Evolutionary conservation across 2,888 invertebrate species (phyloP).

Genomic region (Ptychoptera contaminata): DNA sequence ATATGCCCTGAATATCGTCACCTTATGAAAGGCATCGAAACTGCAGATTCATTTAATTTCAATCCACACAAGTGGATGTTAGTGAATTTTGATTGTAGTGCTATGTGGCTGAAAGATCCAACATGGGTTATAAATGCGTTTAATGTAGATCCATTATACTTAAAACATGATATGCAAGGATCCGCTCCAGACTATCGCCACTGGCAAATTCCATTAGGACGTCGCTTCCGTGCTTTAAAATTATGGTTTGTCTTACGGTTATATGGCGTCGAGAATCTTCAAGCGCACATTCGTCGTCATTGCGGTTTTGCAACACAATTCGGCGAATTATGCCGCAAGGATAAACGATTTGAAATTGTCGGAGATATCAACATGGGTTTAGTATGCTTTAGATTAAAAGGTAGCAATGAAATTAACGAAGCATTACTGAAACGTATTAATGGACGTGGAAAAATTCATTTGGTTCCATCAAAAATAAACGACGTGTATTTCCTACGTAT

Average conservation of each 20-base stretch:
- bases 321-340: conserved; percentile 54
- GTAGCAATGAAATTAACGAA: conserved; percentile 69
- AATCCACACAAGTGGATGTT: conserved; percentile 99
- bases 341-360: conserved; percentile 76
- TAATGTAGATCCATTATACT: conserved; percentile 91
- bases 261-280: conserved; percentile 78
- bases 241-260: conserved; percentile 89
- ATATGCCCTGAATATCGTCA: conserved; percentile 93
- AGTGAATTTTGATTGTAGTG: conserved; percentile 98
- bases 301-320: conserved; percentile 77
- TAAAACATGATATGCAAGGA: conserved; percentile 87
- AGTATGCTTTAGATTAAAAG: conserved; percentile 90
- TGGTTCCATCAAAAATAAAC: conserved; percentile 79
- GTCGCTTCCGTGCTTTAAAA: conserved; percentile 83
- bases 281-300: conserved; percentile 73
- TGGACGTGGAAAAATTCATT: conserved; percentile 76
- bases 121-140: conserved; percentile 86
- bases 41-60: conserved; percentile 92
- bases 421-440: conserved; percentile 68
- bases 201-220: conserved; percentile 92
- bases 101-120: conserved; percentile 90
- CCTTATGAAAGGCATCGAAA: conserved; percentile 74
- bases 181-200: conserved; percentile 88
- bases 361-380: conserved; percentile 85
- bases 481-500: conserved; percentile 75